Evolutionary conservation across 2,797 vertebrate genomes (phyloP).

Genomic region (Pygocentrus nattereri): DNA sequence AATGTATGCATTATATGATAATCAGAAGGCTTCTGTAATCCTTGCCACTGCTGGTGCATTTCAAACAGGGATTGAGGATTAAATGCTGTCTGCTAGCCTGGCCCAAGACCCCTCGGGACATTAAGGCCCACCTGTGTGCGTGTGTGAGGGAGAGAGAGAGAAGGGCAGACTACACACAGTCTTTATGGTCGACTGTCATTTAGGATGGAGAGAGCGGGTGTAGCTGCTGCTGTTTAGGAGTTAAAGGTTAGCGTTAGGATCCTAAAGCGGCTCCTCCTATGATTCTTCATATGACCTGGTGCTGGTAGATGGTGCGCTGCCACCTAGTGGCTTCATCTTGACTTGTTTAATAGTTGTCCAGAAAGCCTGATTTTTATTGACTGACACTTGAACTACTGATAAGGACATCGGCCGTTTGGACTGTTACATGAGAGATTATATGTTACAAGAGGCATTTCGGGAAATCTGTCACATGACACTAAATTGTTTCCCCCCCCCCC

Average conservation of each 20-base stretch:
- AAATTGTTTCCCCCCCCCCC: too few species aligned
- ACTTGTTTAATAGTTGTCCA: not conserved
- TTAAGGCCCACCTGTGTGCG: constrained; percentile 32
- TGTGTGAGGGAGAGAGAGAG: constrained; percentile 30
- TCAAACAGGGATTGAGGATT: constrained; percentile 75
- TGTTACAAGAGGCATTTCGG: too few species aligned
- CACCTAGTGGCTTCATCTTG: constrained; percentile 31
- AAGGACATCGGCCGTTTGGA: too few species aligned
- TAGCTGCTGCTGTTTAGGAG: not conserved
- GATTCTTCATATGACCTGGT: not conserved
- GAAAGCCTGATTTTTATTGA: too few species aligned
- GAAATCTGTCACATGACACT: too few species aligned
- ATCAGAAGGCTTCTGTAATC: constrained; percentile 69
- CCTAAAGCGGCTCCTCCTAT: too few species aligned
- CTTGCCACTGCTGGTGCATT: constrained; percentile 71
- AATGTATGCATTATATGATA: constrained; percentile 72
- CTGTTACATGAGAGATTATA: too few species aligned
- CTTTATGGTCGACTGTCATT: not conserved
- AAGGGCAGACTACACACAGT: not conserved
- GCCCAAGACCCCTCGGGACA: constrained; percentile 55
- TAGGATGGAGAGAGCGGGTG: not conserved
- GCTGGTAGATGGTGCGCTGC: constrained; percentile 11
- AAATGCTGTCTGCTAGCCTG: constrained; percentile 67
- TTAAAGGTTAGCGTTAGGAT: not conserved
- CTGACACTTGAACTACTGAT: too few species aligned